Evolutionary conservation across 1,140 invertebrate genomes (phyloP), one percentile per base, ranked within the genome.

Genomic region (Centruroides sculpturatus): DNA sequence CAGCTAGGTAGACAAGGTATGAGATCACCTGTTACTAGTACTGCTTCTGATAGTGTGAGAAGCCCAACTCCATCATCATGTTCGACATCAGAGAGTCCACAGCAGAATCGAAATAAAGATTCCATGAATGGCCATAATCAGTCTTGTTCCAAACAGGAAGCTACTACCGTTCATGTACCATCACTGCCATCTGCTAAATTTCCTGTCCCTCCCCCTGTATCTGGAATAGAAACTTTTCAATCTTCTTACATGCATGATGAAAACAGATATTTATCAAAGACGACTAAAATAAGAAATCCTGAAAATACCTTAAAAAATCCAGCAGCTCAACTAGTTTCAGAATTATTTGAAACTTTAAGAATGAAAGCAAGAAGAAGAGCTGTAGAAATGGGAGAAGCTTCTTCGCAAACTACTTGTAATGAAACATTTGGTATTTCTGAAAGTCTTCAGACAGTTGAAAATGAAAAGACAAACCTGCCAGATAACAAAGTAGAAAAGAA

Each of bases 271-370:
- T 8, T 41, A 8, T 8, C 41, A 41, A 41, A 41, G 41, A 41
- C 41, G 3, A 41, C 41, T 41, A 41, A 41, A 41, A 5, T 41
- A 41, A 5, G 41, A 41, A 41, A 41, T 41, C 41, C 41, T 6
- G 41, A 41, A 3, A 41, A 41, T 41, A 41, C 41, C 8, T 41
- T 23, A 36, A 41, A 41, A 48, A 64, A 61, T 53, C 63, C 63
- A 12, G 63, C 63, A 51, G 59, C 63, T 48, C 63, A 64, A n/a
- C 53, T 64, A 36, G 63, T 64, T 12, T 59, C 63, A 6, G 63
- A 64, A 59, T 50, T 64, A 5, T 64, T 64, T 53, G 63, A 64
- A 51, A 64, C 59, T 49, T 49, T 64, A 34, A 64, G 61, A 53
- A 62, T 64, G 58, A 64, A 64, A 55, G 60, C 63, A 35, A 55